Evolutionary conservation across 2,797 vertebrate genomes (phyloP).

Genomic region (Diglossa cyanea): DNA sequence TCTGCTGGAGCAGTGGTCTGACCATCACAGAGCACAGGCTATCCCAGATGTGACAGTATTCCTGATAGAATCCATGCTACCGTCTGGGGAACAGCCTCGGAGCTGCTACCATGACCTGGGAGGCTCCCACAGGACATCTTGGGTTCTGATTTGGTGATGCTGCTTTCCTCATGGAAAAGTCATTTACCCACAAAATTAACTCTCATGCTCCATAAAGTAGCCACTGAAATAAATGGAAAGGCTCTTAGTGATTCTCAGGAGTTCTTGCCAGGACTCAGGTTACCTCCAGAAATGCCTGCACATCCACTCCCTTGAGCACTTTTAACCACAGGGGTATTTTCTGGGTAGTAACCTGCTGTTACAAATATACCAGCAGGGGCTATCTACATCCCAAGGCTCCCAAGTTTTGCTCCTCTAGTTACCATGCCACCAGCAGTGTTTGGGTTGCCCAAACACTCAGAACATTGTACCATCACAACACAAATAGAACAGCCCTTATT

Average conservation of each 20-base stretch:
- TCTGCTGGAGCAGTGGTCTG: background rate
- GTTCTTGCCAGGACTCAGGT: background rate
- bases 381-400: background rate
- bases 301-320: background rate
- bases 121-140: background rate
- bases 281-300: background rate
- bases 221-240: background rate
- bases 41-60: background rate
- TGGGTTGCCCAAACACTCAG: background rate
- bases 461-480: background rate
- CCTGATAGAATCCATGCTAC: background rate
- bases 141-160: background rate
- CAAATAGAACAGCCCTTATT: constrained; percentile 9
- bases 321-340: background rate
- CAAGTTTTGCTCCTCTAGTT: background rate
- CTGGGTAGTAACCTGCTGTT: background rate
- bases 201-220: background rate
- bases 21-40: background rate
- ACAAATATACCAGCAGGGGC: background rate
- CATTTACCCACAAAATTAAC: background rate
- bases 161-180: background rate
- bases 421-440: background rate
- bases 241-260: background rate
- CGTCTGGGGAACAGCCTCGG: background rate
- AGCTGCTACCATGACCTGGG: background rate